Evolutionary conservation across 2,797 vertebrate genomes (phyloP).

Genomic region (Urosaurus nigricauda): DNA sequence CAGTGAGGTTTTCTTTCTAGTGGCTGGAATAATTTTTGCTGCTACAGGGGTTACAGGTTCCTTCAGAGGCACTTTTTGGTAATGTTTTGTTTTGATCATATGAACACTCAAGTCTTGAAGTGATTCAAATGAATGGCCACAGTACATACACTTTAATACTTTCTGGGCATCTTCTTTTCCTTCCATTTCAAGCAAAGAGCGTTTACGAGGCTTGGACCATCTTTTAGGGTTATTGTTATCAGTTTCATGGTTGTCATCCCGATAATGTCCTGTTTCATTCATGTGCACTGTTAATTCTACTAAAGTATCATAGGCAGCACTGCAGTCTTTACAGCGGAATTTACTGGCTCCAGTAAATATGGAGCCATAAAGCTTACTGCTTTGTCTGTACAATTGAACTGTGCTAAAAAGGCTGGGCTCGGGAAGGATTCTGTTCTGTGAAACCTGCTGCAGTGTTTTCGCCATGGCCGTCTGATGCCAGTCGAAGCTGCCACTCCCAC

Average conservation of each 20-base stretch:
- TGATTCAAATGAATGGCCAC: slow-evolving; percentile 98
- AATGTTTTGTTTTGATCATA: slow-evolving; percentile 99
- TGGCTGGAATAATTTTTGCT: slow-evolving; percentile 93
- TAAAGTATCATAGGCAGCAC: slow-evolving; percentile 95
- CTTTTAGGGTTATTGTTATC: slow-evolving; percentile 93
- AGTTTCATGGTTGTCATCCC: slow-evolving; percentile 97
- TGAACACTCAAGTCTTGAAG: slow-evolving; percentile 98
- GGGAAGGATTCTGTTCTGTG: slow-evolving; percentile 88
- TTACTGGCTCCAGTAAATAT: slow-evolving; percentile 99
- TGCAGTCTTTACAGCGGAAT: slow-evolving; percentile 99
- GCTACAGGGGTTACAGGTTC: slow-evolving; percentile 96
- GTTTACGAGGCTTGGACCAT: slow-evolving; percentile 98
- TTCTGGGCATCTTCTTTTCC: slow-evolving; percentile 99
- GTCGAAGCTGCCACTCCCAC: slow-evolving; percentile 95
- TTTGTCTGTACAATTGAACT: slow-evolving; percentile 97
- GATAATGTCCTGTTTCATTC: slow-evolving; percentile 98
- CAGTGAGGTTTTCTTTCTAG: slow-evolving; percentile 91
- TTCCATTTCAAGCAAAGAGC: slow-evolving; percentile 98
- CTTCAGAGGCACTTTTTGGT: slow-evolving; percentile 99
- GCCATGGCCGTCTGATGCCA: slow-evolving; percentile 99
- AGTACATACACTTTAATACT: slow-evolving; percentile 99
- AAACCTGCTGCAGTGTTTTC: slow-evolving; percentile 95
- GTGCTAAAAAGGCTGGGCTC: slow-evolving; percentile 98
- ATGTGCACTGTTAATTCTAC: slow-evolving; percentile 98
- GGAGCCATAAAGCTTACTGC: slow-evolving; percentile 97